Base-by-base conservation (phyloP, 2,888 invertebrate genomes). In the Smittia sp. region DNA sequence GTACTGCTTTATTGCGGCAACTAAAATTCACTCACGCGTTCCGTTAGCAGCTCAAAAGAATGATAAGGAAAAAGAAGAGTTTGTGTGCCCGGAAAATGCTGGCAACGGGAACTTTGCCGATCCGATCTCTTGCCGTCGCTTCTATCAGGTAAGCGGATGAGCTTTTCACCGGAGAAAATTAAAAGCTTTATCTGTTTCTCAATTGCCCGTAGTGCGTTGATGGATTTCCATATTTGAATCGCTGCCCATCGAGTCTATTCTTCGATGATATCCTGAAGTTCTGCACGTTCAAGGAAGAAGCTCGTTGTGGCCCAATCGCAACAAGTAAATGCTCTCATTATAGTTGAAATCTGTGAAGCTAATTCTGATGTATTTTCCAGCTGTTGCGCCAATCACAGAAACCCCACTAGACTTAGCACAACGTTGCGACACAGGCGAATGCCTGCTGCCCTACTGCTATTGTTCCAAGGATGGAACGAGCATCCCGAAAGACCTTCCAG, bases 21-120 rank as follows among this genome's bases (percentile, higher is more conserved):
- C 9, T 32, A 3, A 32, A 32, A 32, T n/a, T 9, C 32, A 32
- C 9, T 32, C 32, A 32, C 32, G 32, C 32, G 9, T 32, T 32
- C 9, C 9, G 32, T 32, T 32, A 6, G 32, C 32, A 32, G 32
- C 32, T 32, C 32, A 32, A 32, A 32, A 32, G 32, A n/a, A n/a
- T n/a, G 32, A 32, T 3, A 32, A 32, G 9, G 32, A 32, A 38
- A 72, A 72, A 24, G 86, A 88, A 77, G 90, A 91, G 68, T 94
- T 89, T 78, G 83, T 84, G 75, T 94, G 94, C 81, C 94, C 94
- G n/a, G 88, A 90, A 81, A 89, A 89, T 65, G 87, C 88, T 77
- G 94, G 91, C 75, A 94, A 92, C 82, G 94, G 93, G 75, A 94
- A 94, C 81, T 94, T 90, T 80, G 94, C 94, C 20, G 94, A 94